These are phyloP conservation scores for Galerucella pusilla DNA, from an alignment of 2,888 invertebrate species.

Conservation along the genomic window DNA sequence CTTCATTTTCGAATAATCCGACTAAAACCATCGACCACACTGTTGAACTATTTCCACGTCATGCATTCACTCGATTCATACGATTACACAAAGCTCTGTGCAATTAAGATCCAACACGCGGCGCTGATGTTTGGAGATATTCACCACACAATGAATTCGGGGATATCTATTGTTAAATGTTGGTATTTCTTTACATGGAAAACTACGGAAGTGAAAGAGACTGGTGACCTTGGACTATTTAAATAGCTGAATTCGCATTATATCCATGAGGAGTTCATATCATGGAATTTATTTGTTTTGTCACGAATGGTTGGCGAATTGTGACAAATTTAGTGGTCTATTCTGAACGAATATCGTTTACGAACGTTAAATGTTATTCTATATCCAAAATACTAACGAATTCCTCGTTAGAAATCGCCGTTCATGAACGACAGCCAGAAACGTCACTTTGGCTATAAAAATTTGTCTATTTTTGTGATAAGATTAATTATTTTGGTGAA, in stretches of 20 bases:
- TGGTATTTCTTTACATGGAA: background rate
- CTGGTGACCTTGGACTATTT: background rate
- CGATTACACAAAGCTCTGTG: slow-evolving; percentile 22
- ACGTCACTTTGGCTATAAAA: too few species aligned
- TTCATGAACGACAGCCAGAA: too few species aligned
- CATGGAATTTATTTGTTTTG: too few species aligned
- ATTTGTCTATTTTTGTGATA: too few species aligned
- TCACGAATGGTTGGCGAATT: too few species aligned
- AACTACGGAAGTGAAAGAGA: background rate
- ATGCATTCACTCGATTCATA: slow-evolving; percentile 14
- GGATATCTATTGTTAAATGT: background rate
- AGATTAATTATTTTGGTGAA: too few species aligned
- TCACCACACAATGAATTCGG: background rate
- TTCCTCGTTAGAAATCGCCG: too few species aligned
- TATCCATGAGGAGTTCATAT: background rate
- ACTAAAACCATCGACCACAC: slow-evolving; percentile 9
- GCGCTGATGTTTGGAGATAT: slow-evolving; percentile 13
- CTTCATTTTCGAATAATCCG: slow-evolving; percentile 14
- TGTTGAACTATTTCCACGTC: slow-evolving; percentile 16
- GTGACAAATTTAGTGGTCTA: too few species aligned
- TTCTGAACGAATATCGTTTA: too few species aligned
- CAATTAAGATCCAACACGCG: slow-evolving; percentile 19
- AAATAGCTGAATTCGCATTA: background rate
- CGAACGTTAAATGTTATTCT: too few species aligned
- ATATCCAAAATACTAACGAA: too few species aligned